Evolutionary conservation across 2,113 vertebrate species (phyloP).

Genomic region (Nannobrachium achirus): DNA sequence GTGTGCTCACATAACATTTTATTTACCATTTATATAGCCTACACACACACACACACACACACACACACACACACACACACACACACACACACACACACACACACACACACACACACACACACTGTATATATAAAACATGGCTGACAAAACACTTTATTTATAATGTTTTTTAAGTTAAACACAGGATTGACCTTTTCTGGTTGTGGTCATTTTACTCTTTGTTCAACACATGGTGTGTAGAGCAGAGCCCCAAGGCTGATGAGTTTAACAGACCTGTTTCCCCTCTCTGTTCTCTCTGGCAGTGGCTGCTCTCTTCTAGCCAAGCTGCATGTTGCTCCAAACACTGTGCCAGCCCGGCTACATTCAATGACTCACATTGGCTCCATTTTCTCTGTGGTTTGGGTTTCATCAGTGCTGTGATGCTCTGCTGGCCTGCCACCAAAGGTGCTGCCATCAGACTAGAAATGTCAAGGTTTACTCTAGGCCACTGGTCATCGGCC

Average conservation of each 20-base stretch:
- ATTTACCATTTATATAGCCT: too few species aligned
- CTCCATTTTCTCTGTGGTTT: conserved; percentile 9
- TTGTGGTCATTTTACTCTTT: neutral
- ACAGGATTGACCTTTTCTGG: too few species aligned
- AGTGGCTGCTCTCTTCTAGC: conserved; percentile 12
- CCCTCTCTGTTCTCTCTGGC: conserved; percentile 30
- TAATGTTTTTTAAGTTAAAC: too few species aligned
- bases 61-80: too few species aligned
- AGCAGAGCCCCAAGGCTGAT: conserved; percentile 17
- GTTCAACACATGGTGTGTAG: neutral
- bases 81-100: too few species aligned
- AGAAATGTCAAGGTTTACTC: conserved; percentile 25
- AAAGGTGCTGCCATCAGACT: conserved; percentile 11
- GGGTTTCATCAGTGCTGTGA: conserved; percentile 23
- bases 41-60: too few species aligned
- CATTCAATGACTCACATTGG: conserved; percentile 3
- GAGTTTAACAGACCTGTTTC: conserved; percentile 42
- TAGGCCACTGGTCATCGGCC: neutral
- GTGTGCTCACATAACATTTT: too few species aligned
- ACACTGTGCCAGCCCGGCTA: neutral
- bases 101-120: too few species aligned
- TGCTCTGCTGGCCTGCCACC: conserved; percentile 3
- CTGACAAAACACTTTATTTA: too few species aligned
- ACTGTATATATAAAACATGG: too few species aligned
- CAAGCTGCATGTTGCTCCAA: conserved; percentile 14